Evolutionary conservation across 1,140 invertebrate genomes (phyloP).

Genomic region (Chionoecetes opilio): DNA sequence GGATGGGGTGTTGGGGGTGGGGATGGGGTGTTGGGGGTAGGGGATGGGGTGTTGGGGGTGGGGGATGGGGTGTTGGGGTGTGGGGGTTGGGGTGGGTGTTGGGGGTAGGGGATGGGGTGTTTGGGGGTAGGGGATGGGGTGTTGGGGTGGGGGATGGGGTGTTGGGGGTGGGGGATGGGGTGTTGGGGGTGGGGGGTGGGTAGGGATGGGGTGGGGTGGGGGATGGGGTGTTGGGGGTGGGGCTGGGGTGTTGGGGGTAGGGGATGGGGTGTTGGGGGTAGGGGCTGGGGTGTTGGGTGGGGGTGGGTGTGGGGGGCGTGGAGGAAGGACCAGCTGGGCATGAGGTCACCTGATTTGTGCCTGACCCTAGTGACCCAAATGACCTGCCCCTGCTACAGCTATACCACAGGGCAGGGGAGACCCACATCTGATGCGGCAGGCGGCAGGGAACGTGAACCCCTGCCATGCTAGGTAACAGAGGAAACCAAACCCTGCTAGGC

Average conservation of each 20-base stretch:
- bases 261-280: neutral
- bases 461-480: neutral
- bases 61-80: too few species aligned
- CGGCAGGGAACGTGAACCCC: neutral
- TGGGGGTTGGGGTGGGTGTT: too few species aligned
- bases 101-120: neutral
- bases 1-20: neutral
- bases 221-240: too few species aligned
- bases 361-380: too few species aligned
- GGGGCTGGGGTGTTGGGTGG: neutral
- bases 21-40: neutral
- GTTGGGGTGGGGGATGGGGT: neutral
- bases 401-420: neutral
- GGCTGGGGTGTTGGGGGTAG: too few species aligned
- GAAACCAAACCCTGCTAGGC: constrained; percentile 2
- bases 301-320: neutral
- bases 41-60: too few species aligned
- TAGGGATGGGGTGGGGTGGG: too few species aligned
- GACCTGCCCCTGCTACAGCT: neutral
- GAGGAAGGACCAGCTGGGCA: neutral
- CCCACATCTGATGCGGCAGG: neutral
- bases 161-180: too few species aligned
- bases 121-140: neutral
- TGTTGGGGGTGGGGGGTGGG: too few species aligned
- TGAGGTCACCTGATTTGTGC: neutral